Percentiles rank a stretch among this genome's conserved stretches.
Evolutionary conservation across 2,113 vertebrate species (phyloP).

Genomic region (Megaceryle torquata): DNA sequence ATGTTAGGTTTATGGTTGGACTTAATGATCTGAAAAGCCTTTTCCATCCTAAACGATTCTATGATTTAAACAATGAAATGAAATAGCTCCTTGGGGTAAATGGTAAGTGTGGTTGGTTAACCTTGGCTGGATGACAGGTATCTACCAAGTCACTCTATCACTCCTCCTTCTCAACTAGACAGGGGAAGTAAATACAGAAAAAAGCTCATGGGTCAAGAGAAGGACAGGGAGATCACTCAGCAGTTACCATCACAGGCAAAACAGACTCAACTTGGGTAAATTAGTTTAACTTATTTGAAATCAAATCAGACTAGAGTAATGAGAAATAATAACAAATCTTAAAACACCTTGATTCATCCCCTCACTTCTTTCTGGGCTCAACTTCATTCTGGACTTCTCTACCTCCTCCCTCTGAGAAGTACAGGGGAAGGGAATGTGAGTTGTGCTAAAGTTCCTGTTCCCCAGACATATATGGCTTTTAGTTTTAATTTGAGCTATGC

Average conservation of each 20-base stretch:
- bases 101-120: background rate
- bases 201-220: background rate
- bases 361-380: background rate
- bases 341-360: background rate
- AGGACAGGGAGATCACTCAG: background rate
- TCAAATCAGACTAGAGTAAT: background rate
- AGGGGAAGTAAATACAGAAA: background rate
- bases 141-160: background rate
- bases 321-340: background rate
- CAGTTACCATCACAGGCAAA: background rate
- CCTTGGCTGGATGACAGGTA: background rate
- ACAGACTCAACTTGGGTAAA: background rate
- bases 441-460: background rate
- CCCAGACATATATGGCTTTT: rapidly evolving
- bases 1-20: background rate
- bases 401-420: rapidly evolving
- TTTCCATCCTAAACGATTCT: too few relatives aligned
- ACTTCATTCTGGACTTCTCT: background rate
- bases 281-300: background rate
- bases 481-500: background rate
- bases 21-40: too few relatives aligned
- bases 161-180: background rate
- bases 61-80: background rate
- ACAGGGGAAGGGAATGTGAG: rapidly evolving
- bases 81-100: background rate